Conservation (phyloP, 1,140 invertebrate genomes). For the Melipona quadrifasciata region DNA sequence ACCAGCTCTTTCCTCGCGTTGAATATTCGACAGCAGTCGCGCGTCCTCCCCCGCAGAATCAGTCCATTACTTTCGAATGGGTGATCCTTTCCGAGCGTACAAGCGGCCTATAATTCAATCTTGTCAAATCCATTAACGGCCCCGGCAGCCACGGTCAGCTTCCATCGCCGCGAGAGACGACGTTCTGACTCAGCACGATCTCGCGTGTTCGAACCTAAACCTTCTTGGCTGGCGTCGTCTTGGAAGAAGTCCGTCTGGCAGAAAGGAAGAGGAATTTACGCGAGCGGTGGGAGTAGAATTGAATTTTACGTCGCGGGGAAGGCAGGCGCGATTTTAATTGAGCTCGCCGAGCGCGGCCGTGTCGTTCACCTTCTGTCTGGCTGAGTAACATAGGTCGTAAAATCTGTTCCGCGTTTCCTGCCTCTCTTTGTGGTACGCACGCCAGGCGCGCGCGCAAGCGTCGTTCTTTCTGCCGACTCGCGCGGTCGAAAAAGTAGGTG, state of each 20-base stretch:
- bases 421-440: constrained; percentile 24
- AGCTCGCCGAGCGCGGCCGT: constrained; percentile 1
- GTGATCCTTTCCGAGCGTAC: constrained; percentile 38
- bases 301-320: neutral
- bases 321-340: constrained; percentile 31
- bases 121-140: constrained; percentile 72
- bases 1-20: constrained; percentile 23
- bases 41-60: constrained; percentile 48
- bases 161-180: constrained; percentile 38
- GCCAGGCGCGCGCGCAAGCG: neutral
- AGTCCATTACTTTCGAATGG: constrained; percentile 71
- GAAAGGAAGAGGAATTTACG: neutral
- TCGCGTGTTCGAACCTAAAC: neutral
- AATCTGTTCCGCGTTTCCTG: constrained; percentile 41
- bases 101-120: constrained; percentile 70
- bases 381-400: constrained; percentile 46
- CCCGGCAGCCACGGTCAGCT: constrained; percentile 45
- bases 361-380: constrained; percentile 41
- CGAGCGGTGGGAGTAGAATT: neutral
- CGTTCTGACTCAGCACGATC: constrained; percentile 49
- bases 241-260: neutral
- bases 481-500: constrained; percentile 46
- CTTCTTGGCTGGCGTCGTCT: neutral
- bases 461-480: constrained; percentile 9
- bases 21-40: constrained; percentile 66